Evolutionary conservation across 2,888 invertebrate genomes (phyloP), one percentile per base, ranked within the genome.

Genomic region (Agrochola lota): DNA sequence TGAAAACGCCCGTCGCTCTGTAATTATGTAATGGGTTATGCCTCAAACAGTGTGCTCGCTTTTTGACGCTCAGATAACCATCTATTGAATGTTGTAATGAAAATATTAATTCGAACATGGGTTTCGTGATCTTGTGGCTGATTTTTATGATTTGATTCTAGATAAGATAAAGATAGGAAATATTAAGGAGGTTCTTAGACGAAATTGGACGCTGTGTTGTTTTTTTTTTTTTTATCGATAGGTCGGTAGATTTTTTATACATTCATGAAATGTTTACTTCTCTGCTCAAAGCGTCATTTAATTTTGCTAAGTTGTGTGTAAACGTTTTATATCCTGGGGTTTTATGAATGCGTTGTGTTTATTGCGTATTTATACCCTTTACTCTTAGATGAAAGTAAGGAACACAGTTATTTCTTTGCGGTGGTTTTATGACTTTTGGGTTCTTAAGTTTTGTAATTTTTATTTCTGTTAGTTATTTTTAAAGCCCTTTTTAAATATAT

Each of bases 11-110:
- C 85, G 85, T 87, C 84, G 84, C 81, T 87, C 77, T 82, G 84
- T 89, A 89, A 91, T 86, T 90, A 91, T 92, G 83, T 86, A 89
- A 88, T 87, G 85, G 83, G 85, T 85, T 85, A 68, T 73, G 83
- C 30, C 72, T 84, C 83, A 81, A 35, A 85, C 87, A 87, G 83
- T 81, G 80, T 86, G 85, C 77, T 74, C 78, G 80, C 68, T 78
- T 87, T 89, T 89, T 83, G 88, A 89, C 89, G 87, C 81, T 87
- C 83, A 91, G 92, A 92, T 92, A 89, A 86, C 86, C 88, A 91
- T 90, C 90, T 90, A 89, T 92, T 87, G 87, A 89, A 88, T 85
- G 85, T 84, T 83, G 85, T 87, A 88, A 88, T 89, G 89, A 91
- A 93, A 90, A 90, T 91, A 90, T 89, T 90, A 88, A 91, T 90